These are phyloP conservation scores for Chrysochloris asiatica DNA, from an alignment of 2,113 vertebrate species.

Conservation along the genomic window DNA sequence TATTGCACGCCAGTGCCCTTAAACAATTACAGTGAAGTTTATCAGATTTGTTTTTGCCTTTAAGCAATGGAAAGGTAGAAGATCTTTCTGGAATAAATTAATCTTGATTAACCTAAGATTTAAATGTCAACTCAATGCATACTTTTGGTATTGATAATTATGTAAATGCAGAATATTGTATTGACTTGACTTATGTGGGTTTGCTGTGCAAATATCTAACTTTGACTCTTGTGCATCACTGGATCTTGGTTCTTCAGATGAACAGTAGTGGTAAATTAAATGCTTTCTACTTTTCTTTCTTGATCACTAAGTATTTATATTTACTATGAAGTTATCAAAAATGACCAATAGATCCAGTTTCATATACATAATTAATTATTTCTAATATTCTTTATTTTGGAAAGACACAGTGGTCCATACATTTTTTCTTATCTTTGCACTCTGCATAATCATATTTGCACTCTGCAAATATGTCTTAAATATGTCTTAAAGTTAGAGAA, in stretches of 20 bases:
- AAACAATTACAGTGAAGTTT: neutral
- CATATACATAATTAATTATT: neutral
- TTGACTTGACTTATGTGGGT: neutral
- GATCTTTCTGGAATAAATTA: neutral
- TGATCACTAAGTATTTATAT: neutral
- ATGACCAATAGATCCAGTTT: neutral
- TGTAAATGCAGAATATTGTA: neutral
- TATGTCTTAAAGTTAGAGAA: neutral
- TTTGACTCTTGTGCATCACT: neutral
- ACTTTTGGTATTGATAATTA: neutral
- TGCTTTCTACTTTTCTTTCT: neutral
- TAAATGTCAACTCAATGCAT: neutral
- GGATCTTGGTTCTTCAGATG: neutral
- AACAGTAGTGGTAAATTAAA: neutral
- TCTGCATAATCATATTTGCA: neutral
- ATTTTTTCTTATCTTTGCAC: neutral
- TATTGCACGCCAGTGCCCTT: neutral
- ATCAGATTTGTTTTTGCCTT: neutral
- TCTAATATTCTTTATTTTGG: neutral
- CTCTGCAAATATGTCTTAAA: neutral
- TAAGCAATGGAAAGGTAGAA: neutral
- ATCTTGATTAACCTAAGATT: neutral
- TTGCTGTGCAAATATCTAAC: neutral
- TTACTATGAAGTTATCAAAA: neutral
- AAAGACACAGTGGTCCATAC: neutral